Percentiles rank a stretch among this genome's conserved stretches.
phyloP scores from a whole-genome alignment of 2,797 vertebrate species.

The Rhinoraja longicauda region DNA sequence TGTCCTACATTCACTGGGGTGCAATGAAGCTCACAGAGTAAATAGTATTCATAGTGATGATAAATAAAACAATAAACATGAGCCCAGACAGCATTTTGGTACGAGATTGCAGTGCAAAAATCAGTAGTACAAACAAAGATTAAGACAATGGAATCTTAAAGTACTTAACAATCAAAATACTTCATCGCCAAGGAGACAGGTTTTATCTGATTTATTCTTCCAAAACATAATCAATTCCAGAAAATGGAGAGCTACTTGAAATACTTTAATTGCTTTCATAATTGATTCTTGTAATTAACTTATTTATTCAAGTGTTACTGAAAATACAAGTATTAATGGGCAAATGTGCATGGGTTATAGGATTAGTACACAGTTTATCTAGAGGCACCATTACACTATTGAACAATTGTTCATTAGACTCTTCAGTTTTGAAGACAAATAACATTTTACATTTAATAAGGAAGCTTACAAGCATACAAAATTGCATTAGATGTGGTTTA shows the following conservation, averaged over 20 bases:
- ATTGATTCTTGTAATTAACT: neutral
- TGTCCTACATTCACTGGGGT: too few species aligned
- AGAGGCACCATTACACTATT: neutral
- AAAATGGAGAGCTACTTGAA: neutral
- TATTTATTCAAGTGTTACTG: neutral
- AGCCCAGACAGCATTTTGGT: too few species aligned
- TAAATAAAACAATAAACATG: too few species aligned
- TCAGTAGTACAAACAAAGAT: too few species aligned
- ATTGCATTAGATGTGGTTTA: too few species aligned
- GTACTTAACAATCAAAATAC: too few species aligned
- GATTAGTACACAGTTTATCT: neutral
- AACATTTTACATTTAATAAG: neutral
- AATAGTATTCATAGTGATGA: too few species aligned
- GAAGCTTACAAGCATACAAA: too few species aligned
- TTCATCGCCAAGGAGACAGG: neutral
- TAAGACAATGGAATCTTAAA: too few species aligned
- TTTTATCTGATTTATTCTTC: neutral
- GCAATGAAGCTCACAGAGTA: too few species aligned
- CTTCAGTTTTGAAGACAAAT: neutral
- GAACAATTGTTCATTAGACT: neutral
- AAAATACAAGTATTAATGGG: neutral
- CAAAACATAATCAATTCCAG: neutral
- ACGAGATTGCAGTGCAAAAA: too few species aligned
- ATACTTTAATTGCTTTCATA: neutral
- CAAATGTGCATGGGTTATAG: neutral